phyloP scores from a whole-genome alignment of 2,797 vertebrate species.

The Sternotherus odoratus region DNA sequence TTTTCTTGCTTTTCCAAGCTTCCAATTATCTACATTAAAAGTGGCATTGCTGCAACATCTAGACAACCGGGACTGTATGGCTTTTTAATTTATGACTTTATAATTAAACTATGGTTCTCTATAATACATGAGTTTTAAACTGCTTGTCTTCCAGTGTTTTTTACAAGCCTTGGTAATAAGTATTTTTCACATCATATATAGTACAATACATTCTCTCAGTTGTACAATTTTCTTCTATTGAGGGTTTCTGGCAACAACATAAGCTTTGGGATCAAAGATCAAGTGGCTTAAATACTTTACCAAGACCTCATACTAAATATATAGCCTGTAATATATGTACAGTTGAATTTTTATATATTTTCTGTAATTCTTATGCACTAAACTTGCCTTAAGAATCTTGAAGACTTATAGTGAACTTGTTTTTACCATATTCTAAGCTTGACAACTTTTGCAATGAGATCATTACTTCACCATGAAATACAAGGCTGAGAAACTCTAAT shows the following conservation, averaged over 20 bases:
- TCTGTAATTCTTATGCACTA: background rate
- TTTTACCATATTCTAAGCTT: background rate
- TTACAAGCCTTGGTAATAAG: background rate
- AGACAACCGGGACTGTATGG: background rate
- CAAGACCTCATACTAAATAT: background rate
- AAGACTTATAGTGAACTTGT: fast-evolving
- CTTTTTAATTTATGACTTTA: background rate
- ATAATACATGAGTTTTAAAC: background rate
- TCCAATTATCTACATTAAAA: conserved; percentile 8
- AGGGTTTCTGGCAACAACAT: background rate
- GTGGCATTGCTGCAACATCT: background rate
- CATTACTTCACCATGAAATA: background rate
- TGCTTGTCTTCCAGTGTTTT: background rate
- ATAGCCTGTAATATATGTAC: background rate
- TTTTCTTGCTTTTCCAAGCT: background rate
- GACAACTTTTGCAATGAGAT: background rate
- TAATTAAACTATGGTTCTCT: background rate
- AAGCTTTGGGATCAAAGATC: background rate
- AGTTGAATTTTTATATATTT: background rate
- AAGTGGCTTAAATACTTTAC: background rate
- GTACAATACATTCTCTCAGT: background rate
- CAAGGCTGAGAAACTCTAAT: background rate
- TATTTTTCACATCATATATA: fast-evolving
- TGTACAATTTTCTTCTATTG: background rate
- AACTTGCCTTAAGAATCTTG: background rate